Evolutionary conservation across 1,140 invertebrate species (phyloP).

Genomic region (Diabrotica undecimpunctata): DNA sequence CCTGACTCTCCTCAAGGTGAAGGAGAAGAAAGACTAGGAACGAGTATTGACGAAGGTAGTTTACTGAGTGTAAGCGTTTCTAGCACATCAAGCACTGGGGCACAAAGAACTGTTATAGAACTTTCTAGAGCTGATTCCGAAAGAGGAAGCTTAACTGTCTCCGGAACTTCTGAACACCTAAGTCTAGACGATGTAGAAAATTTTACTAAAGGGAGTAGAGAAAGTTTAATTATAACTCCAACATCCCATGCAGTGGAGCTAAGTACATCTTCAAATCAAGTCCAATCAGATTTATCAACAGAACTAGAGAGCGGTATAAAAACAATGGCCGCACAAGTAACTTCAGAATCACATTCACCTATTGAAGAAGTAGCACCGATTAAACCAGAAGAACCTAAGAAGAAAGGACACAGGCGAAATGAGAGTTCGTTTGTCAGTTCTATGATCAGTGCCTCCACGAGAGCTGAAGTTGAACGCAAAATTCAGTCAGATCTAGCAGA

Average conservation of each 20-base stretch:
- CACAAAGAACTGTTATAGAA: constrained; percentile 56
- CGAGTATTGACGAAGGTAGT: constrained; percentile 57
- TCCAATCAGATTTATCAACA: constrained; percentile 38
- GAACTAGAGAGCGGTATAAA: constrained; percentile 49
- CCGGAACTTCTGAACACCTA: constrained; percentile 52
- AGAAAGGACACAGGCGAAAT: constrained; percentile 53
- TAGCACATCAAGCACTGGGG: constrained; percentile 52
- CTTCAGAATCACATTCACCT: constrained; percentile 48
- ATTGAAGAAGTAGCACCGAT: constrained; percentile 48
- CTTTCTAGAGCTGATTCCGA: constrained; percentile 47
- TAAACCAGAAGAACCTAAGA: constrained; percentile 46
- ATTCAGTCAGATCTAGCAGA: constrained; percentile 38
- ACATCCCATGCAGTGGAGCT: constrained; percentile 41
- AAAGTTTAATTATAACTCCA: constrained; percentile 33
- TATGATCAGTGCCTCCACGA: constrained; percentile 26
- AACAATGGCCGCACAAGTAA: constrained; percentile 55
- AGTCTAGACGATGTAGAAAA: constrained; percentile 44
- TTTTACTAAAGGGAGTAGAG: constrained; percentile 31
- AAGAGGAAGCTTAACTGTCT: constrained; percentile 46
- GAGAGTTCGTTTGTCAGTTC: constrained; percentile 52
- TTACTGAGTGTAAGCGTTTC: constrained; percentile 54
- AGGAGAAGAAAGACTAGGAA: constrained; percentile 50
- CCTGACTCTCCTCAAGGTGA: constrained; percentile 40
- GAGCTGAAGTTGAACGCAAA: constrained; percentile 18
- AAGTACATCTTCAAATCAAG: constrained; percentile 41